Evolutionary conservation across 2,888 invertebrate species (phyloP), one percentile per base, ranked within the genome.

Genomic region (Papilio elwesi): DNA sequence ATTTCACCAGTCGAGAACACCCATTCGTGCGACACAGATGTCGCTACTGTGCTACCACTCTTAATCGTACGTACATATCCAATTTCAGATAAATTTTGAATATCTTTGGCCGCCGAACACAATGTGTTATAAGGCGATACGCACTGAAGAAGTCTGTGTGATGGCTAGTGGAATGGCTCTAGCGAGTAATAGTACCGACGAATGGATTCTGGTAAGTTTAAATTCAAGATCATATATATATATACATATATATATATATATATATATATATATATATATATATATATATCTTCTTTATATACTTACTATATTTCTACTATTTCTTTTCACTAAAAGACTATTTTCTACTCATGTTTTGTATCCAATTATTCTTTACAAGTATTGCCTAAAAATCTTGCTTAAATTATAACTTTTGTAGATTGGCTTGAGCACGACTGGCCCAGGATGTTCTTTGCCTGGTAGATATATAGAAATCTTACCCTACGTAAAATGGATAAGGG

Each of bases 131-230:
- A 74, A 69, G 53, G 80, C 87, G 0, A 62, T 66, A 1, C 79
- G 78, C 43, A 84, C 81, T 51, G 80, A 76, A 11, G 68, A 79
- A 0, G 77, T 82, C 71, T 91, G 91, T 69, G 74, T 80, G 0
- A 90, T 87, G 85, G 88, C 90, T 6, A 89, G 85, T 49, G 91
- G 92, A 0, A 87, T 89, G 86, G 86, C 80, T 0, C 80, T 91
- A 1, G 83, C 84, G 0, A 85, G 89, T 9, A 91, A 91, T 74
- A 75, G 82, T 0, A 78, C 84, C 0, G 82, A 84, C 0, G 69
- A 70, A 8, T 90, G 89, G 85, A 78, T 79, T 9, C 75, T 91
- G 82, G 91, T 90, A 76, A 77, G 82, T 55, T 11, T 12, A 55
- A 55, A 11, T n/a, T n/a, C n/a, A n/a, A n/a, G n/a, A n/a, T n/a